Conservation (phyloP, 2,113 vertebrate genomes). For the Lasiurus cinereus region DNA sequence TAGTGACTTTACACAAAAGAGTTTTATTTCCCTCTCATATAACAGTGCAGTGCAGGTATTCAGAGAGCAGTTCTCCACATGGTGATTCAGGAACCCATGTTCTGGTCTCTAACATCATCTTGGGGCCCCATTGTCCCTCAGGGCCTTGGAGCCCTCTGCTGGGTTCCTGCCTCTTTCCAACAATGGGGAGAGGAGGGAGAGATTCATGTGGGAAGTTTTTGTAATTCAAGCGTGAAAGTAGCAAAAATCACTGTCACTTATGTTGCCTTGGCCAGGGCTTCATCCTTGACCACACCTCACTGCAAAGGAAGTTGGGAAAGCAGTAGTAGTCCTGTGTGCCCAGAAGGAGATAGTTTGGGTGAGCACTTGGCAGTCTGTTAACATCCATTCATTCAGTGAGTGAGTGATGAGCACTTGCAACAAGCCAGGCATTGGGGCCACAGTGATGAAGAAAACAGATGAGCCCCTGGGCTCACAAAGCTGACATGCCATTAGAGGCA, state of each 20-base stretch:
- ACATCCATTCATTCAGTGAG: neutral
- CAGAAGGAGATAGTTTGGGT: neutral
- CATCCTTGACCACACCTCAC: neutral
- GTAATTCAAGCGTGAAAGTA: neutral
- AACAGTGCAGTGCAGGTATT: neutral
- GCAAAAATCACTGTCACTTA: neutral
- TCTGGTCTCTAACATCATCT: neutral
- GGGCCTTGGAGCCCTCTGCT: neutral
- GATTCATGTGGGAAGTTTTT: neutral
- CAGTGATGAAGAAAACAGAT: neutral
- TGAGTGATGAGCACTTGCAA: neutral
- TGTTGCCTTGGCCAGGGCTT: neutral
- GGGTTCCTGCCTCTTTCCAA: neutral
- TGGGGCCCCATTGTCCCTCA: neutral
- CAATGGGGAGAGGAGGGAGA: neutral
- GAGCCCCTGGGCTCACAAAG: neutral
- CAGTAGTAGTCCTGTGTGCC: neutral
- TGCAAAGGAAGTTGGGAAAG: neutral
- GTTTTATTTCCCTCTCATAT: neutral
- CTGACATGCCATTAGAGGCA: neutral
- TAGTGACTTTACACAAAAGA: neutral
- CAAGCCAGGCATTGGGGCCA: neutral
- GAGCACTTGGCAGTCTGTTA: neutral
- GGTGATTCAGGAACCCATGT: neutral
- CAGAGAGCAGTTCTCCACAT: neutral